Percentiles rank a stretch among this genome's conserved stretches.
Evolutionary conservation across 2,113 vertebrate genomes (phyloP).

Genomic region (Podarcis muralis): DNA sequence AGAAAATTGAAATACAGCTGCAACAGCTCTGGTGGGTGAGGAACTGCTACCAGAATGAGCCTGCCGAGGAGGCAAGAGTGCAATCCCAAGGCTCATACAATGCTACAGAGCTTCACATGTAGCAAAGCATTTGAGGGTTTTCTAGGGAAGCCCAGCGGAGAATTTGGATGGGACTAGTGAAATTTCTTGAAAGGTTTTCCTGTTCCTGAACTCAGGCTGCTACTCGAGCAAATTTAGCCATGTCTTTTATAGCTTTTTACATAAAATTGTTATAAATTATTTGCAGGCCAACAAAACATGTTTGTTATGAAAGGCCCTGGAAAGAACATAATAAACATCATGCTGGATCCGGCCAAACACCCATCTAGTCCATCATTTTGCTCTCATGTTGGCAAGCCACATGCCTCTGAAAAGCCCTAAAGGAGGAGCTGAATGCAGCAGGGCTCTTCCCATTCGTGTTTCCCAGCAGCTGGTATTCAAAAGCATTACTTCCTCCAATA

Average conservation of each 20-base stretch:
- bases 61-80: neutral
- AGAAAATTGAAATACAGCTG: neutral
- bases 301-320: neutral
- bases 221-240: neutral
- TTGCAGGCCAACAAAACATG: neutral
- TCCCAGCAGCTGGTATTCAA: no score
- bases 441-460: no score
- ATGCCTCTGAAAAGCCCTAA: no score
- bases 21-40: neutral
- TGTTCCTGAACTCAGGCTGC: neutral
- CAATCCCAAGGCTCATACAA: neutral
- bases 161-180: no score
- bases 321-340: neutral
- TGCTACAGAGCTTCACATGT: neutral
- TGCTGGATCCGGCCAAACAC: no score
- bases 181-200: neutral
- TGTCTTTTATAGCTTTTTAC: neutral
- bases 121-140: neutral
- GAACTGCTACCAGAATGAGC: neutral
- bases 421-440: no score
- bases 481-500: no score
- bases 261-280: neutral
- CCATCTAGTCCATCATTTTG: no score
- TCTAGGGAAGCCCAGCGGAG: neutral
- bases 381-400: no score